phyloP scores from a whole-genome alignment of 2,888 invertebrate genomes.

The Calameuta filiformis region DNA sequence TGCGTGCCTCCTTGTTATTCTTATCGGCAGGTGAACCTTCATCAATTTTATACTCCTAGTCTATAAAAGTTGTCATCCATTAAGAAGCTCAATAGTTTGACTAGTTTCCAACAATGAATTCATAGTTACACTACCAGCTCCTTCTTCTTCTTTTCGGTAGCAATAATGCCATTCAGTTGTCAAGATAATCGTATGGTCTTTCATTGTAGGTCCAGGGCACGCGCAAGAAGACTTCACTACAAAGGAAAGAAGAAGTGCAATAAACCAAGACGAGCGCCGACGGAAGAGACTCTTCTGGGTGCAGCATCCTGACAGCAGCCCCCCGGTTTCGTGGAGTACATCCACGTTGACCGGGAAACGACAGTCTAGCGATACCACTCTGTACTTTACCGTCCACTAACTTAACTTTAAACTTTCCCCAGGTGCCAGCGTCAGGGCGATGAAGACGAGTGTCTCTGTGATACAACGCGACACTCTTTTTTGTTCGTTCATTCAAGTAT shows the following conservation, averaged over 20 bases:
- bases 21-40: conserved; percentile 65
- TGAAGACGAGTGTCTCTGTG: conserved; percentile 1
- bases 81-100: not conserved
- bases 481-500: not conserved
- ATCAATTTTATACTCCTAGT: not conserved
- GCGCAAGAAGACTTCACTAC: conserved; percentile 69
- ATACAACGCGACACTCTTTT: not conserved
- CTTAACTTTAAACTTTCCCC: conserved; percentile 36
- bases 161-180: conserved; percentile 34
- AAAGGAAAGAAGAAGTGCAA: conserved; percentile 60
- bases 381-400: conserved; percentile 60
- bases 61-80: not conserved
- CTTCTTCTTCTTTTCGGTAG: not conserved
- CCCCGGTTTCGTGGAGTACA: conserved; percentile 88
- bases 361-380: conserved; percentile 71
- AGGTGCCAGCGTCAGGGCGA: not conserved
- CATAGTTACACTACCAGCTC: not conserved
- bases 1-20: conserved; percentile 64
- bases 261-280: conserved; percentile 70
- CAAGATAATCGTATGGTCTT: conserved; percentile 70
- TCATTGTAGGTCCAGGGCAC: conserved; percentile 71
- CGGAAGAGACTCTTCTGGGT: conserved; percentile 78
- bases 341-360: conserved; percentile 93
- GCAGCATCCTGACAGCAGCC: conserved; percentile 88
- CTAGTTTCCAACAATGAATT: not conserved